phyloP scores from a whole-genome alignment of 1,140 invertebrate genomes.

The Musca domestica region DNA sequence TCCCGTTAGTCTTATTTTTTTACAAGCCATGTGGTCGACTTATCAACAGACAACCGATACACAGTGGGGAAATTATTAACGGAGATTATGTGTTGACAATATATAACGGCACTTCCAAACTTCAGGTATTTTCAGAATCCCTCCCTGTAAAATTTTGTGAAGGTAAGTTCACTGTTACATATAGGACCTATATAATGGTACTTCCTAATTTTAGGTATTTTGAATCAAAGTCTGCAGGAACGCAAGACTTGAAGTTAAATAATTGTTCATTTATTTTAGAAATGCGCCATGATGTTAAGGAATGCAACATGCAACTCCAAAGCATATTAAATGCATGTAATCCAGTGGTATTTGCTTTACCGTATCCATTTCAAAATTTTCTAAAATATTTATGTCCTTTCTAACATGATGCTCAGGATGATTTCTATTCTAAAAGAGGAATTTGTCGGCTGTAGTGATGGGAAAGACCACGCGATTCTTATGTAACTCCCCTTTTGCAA shows the following conservation, averaged over 20 bases:
- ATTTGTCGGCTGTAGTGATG: not conserved
- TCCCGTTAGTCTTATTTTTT: no score
- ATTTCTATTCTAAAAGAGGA: not conserved
- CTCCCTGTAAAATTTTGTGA: no score
- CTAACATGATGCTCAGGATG: not conserved
- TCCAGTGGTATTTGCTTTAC: not conserved
- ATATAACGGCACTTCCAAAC: no score
- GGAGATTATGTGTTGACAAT: no score
- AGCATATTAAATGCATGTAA: conserved; percentile 20
- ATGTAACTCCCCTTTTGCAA: not conserved
- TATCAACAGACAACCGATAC: no score
- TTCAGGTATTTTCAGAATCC: no score
- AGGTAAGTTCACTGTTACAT: no score
- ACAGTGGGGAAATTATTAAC: no score
- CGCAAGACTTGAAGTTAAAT: not conserved
- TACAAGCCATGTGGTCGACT: no score
- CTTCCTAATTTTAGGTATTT: no score
- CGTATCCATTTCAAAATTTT: not conserved
- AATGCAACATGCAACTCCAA: conserved; percentile 16
- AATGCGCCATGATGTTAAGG: not conserved
- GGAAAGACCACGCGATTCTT: not conserved
- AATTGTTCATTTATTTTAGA: not conserved
- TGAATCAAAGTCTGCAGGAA: not conserved
- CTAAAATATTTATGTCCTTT: no score
- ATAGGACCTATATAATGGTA: no score